Base-by-base conservation (phyloP, 2,797 vertebrate genomes). In the Characodon lateralis region DNA sequence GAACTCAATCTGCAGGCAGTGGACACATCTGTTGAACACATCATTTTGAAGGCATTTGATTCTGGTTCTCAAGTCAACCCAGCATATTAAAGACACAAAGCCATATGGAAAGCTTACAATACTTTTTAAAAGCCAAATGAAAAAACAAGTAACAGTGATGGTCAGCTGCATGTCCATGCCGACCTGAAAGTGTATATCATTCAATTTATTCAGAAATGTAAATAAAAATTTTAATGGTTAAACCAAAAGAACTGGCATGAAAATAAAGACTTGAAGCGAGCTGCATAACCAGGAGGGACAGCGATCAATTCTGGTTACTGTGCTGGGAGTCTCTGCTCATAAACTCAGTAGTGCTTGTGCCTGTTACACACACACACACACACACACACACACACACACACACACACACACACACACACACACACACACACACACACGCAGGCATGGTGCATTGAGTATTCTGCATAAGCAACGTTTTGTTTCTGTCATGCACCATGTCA, bases 1-100 rank as follows among this genome's bases (percentile, higher is more conserved):
- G 73, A 87, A 85, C 70, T 28, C 72, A 88, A 88, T 77, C 58
- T 80, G 75, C 55, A 66, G 55, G 58, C 55, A 48, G 35, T 7
- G 86, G 6, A 70, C 83, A 88, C 93, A 93, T 91, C 87, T 92
- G 92, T 68, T 65, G 63, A 14, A 85, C 92, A 90, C 91, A 89
- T 85, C 87, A 74, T 58, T 10, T 13, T 65, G 71, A 87, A 89
- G 87, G 77, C 82, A 81, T 92, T 91, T 84, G 90, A 85, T 87
- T 91, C 86, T 89, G 85, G 86, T 88, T 85, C 82, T 90, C 80
- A 79, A 79, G 82, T 31, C 66, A 80, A 82, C 88, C 78, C 83
- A 85, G 56, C 50, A 72, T 77, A 81, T 87, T 81, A 85, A 69
- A 78, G 28, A 81, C 66, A 82, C 73, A 77, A 82, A 85, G 72